A percentile compares a stretch with the other conserved stretches of the same genome.
These are phyloP conservation scores for Cynopterus brachyotis DNA, from an alignment of 2,113 vertebrate genomes.

Conservation along the genomic window DNA sequence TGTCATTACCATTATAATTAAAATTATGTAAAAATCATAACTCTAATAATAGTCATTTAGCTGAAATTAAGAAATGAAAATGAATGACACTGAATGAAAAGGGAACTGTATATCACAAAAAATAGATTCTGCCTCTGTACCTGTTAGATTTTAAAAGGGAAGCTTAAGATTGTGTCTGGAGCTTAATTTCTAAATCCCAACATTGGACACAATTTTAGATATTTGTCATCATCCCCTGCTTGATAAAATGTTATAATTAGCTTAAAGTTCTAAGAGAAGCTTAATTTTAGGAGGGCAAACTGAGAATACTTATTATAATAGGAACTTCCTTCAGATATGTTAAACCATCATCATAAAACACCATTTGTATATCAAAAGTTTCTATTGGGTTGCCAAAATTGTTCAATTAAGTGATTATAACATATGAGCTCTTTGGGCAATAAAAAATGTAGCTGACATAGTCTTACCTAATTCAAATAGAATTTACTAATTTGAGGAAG, in stretches of 20 bases:
- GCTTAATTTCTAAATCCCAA: conserved; percentile 30
- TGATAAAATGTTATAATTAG: neutral
- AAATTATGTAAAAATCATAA: neutral
- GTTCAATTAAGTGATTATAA: neutral
- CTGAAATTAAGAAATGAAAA: neutral
- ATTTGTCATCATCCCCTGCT: neutral
- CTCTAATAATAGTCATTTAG: neutral
- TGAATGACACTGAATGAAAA: neutral
- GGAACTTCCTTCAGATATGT: neutral
- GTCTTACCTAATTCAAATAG: neutral
- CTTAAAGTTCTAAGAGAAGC: neutral
- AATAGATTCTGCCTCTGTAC: neutral
- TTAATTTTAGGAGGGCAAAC: neutral
- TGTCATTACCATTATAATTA: neutral
- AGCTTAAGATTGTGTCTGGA: neutral
- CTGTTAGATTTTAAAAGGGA: neutral
- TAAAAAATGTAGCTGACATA: neutral
- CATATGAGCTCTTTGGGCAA: neutral
- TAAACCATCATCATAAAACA: neutral
- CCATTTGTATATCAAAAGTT: neutral
- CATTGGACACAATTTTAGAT: neutral
- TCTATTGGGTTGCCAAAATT: neutral
- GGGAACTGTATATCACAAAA: neutral
- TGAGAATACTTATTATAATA: neutral
- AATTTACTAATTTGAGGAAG: neutral